Base-by-base conservation (phyloP, 2,888 invertebrate species). In the Eupithecia vulgata region DNA sequence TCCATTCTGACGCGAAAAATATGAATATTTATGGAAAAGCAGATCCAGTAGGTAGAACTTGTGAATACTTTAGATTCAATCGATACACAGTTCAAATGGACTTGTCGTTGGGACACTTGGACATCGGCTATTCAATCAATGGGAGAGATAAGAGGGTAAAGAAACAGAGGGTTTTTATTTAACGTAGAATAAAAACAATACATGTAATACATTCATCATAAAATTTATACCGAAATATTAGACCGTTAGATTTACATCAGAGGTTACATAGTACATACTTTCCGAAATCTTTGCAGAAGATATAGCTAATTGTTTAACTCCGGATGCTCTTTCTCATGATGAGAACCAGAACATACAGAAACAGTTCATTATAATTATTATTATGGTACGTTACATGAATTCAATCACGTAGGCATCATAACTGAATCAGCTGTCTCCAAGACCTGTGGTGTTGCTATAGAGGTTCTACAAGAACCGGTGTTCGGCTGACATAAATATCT, bases 401-500 rank as follows among this genome's bases (percentile, higher is more conserved):
- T 45, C 35, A 0, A 52, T 13, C 73, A 67, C 70, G 70, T 64
- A 67, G 62, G 8, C 73, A 71, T 35, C 12, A 12, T 12, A 57
- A 57, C 25, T 57, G 57, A 57, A 25, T 25, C 57, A 57, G 57
- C 57, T 57, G 57, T 25, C 12, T 57, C 25, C 10, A 12, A 4
- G n/a, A 12, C 12, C 57, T 57, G 57, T 57, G 57, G 7, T 34
- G 48, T 52, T 68, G 67, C 57, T 8, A 64, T 66, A 79, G 81
- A 75, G 74, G 80, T 72, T 77, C 67, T 57, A 77, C 52, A 25
- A 79, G 72, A 86, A 87, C 88, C 87, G 84, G 87, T 85, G 76
- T 64, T 35, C 10, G 79, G 42, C 67, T 78, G 85, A 87, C 87
- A 84, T 91, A 91, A 86, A 89, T 85, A 57, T 57, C 21, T 13